A percentile compares a stretch with the other conserved stretches of the same genome.
Evolutionary conservation across 2,888 invertebrate species (phyloP).

Genomic region (Apotomis betuletana): DNA sequence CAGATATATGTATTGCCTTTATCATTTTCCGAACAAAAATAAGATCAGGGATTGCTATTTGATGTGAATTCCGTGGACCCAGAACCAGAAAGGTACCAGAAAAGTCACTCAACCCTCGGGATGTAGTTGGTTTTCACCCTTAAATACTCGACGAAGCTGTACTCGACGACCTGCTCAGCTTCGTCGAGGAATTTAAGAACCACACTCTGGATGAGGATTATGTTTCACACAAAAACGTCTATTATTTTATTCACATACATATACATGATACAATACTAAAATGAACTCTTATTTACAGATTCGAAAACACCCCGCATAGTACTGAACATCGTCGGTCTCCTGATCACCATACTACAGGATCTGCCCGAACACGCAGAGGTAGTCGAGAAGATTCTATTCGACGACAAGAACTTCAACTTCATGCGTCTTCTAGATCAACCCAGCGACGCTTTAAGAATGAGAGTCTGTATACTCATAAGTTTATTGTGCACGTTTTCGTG

Average conservation of each 20-base stretch:
- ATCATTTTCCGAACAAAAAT: no score
- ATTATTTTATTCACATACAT: background rate
- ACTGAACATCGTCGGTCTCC: slow-evolving; percentile 87
- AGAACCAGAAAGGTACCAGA: no score
- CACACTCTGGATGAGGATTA: no score
- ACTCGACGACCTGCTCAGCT: no score
- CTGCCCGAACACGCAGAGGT: slow-evolving; percentile 90
- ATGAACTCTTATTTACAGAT: slow-evolving; percentile 63
- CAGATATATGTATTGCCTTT: no score
- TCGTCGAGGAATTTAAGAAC: no score
- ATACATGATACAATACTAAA: background rate
- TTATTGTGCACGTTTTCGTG: slow-evolving; percentile 87
- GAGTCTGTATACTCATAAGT: slow-evolving; percentile 88
- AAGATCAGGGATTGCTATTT: no score
- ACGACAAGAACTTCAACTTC: slow-evolving; percentile 78
- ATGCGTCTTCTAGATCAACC: slow-evolving; percentile 83
- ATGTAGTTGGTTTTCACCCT: no score
- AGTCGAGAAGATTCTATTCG: slow-evolving; percentile 88
- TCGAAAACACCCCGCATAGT: slow-evolving; percentile 85
- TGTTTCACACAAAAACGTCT: no score
- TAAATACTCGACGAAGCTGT: no score
- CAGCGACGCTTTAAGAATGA: slow-evolving; percentile 82
- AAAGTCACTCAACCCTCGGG: no score
- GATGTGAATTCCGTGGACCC: no score
- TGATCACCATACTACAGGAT: slow-evolving; percentile 88